Evolutionary conservation across 2,797 vertebrate genomes (phyloP), one percentile per base, ranked within the genome.

Genomic region (Sparus aurata): DNA sequence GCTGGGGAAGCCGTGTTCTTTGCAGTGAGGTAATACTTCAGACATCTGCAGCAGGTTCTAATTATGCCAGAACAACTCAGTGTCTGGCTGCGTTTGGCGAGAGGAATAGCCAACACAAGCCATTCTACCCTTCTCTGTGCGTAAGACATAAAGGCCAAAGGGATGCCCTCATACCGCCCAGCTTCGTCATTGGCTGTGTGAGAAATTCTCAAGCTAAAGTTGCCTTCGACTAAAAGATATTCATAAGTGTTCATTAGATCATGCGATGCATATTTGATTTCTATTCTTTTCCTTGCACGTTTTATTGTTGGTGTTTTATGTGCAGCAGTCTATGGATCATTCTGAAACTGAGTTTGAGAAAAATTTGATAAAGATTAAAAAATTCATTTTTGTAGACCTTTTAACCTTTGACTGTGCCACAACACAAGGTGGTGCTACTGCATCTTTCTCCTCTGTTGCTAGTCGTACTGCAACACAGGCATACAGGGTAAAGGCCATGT

Each of bases 391-490:
- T 81, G 64, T 9, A 59, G 27, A 80, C 80, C 77, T 83, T 87
- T 87, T 90, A 85, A 87, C 87, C 77, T 88, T 65, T 87, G 79
- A 65, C 84, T 75, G 55, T 86, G 61, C 64, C 85, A 85, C 80
- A 90, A 93, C 94, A 94, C 94, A 93, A 94, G 94, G 92, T 92
- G 95, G 93, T 91, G 93, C 93, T 92, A 87, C 91, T 89, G 94
- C 78, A 89, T 94, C 89, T 93, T 61, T 71, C 69, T 87, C 85
- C 27, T 77, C 58, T 70, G 82, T 70, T 86, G 64, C 69, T 70
- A 53, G 63, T 18, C 49, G 72, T 3, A 64, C 69, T 78, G 57
- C 80, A 78, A 52, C 67, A 86, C 74, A 81, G 55, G 63, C 79
- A 77, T 69, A 66, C 62, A 68, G 75, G 73, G 71, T 84, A 82